A percentile compares a stretch with the other conserved stretches of the same genome.
These are phyloP conservation scores for Anoplolepis gracilipes DNA, from an alignment of 1,140 invertebrate genomes.

Conservation along the genomic window DNA sequence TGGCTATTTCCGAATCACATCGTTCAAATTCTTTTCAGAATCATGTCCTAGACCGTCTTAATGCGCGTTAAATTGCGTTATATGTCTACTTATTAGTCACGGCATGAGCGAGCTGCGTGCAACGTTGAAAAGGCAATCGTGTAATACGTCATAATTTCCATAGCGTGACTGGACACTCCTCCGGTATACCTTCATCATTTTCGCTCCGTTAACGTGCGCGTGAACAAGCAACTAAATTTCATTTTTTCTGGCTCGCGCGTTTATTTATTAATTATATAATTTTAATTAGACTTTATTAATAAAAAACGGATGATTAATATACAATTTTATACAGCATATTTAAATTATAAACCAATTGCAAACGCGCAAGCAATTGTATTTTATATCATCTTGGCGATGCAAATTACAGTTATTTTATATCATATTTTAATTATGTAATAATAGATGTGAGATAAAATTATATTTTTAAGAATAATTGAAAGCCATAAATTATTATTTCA, in stretches of 20 bases:
- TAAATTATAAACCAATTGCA: neutral
- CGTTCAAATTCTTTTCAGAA: slow-evolving; percentile 43
- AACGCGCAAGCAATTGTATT: neutral
- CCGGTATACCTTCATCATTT: slow-evolving; percentile 68
- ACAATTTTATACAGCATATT: neutral
- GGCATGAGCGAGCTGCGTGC: slow-evolving; percentile 70
- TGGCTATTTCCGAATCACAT: slow-evolving; percentile 29
- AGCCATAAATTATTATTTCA: neutral
- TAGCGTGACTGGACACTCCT: slow-evolving; percentile 79
- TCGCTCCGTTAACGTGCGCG: slow-evolving; percentile 58
- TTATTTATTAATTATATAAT: slow-evolving; percentile 14
- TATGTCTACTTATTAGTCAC: slow-evolving; percentile 79
- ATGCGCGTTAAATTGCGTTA: slow-evolving; percentile 75
- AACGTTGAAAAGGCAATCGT: slow-evolving; percentile 79
- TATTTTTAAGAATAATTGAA: neutral
- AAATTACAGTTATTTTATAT: neutral
- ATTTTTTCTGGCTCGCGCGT: neutral
- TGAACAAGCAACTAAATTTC: neutral
- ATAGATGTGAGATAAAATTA: neutral
- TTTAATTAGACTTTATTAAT: neutral
- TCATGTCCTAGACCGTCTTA: slow-evolving; percentile 16
- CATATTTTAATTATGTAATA: neutral
- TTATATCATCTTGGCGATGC: neutral
- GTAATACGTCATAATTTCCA: slow-evolving; percentile 82
- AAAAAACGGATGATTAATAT: neutral